Evolutionary conservation across 2,113 vertebrate species (phyloP), one percentile per base, ranked within the genome.

Genomic region (Nothobranchius kuhntae): DNA sequence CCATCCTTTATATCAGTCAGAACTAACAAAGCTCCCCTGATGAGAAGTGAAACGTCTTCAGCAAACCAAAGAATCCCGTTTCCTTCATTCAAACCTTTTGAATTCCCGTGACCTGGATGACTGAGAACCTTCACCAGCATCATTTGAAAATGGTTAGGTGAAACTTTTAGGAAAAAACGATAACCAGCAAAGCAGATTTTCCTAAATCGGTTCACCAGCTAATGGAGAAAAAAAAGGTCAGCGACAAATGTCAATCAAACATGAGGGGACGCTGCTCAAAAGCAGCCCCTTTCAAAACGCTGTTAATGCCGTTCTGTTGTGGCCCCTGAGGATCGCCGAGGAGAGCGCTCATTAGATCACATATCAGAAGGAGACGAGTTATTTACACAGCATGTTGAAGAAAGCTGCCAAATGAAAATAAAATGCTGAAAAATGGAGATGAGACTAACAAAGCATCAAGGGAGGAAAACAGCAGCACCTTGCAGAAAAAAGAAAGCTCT

Each of bases 221-320:
- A 68, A 71, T 79, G 68, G 77, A 46, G 9, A 10, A 5, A 13
- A 10, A 17, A 51, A 59, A 46, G 81, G 81, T 70, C 52, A 47
- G 63, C 13, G 54, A 81, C 53, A 82, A 84, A 76, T 66, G 54
- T 71, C 71, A 52, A 73, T 83, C 65, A 86, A 74, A 81, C 52
- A 21, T 3, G 4, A 24, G 35, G 26, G 21, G 68, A 60, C 0
- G 12, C 40, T 47, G 64, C 59, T 66, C 61, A 56, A 76, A 69
- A 53, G 61, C 36, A 63, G 26, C 69, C 13, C 38, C 26, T 63
- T 74, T 65, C 38, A 13, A 67, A 51, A 80, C 35, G 66, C 55
- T 68, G 56, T 57, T 44, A 58, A 57, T 46, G 21, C 54, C 55
- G 73, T 78, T 76, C 60, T 21, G 53, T 12, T 7, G 9, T n/a